Conservation (phyloP, 2,888 invertebrate species). For the Antheraea assamensis region DNA sequence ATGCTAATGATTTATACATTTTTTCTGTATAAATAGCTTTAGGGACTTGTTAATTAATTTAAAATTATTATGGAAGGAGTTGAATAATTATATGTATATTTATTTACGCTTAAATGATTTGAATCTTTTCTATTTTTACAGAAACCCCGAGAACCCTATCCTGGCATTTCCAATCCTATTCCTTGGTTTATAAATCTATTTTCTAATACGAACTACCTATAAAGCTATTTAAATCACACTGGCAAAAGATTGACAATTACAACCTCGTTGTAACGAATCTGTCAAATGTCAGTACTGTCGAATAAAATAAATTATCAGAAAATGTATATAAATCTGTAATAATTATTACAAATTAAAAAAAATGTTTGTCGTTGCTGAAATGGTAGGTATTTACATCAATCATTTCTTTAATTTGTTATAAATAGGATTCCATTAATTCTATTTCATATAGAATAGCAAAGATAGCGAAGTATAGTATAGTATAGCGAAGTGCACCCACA, state of each 20-base stretch:
- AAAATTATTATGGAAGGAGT: conserved; percentile 16
- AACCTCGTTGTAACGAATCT: neutral
- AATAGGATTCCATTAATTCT: neutral
- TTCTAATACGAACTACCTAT: neutral
- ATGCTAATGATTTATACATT: neutral
- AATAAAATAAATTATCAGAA: neutral
- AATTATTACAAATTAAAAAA: neutral
- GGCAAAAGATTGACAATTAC: neutral
- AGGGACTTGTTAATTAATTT: conserved; percentile 1
- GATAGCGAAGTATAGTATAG: too few species aligned
- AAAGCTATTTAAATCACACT: neutral
- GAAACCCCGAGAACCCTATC: neutral
- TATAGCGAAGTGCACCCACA: too few species aligned
- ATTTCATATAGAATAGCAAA: neutral
- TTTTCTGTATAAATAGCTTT: conserved; percentile 6
- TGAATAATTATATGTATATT: conserved; percentile 16
- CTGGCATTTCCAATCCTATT: conserved; percentile 2
- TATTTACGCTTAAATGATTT: conserved; percentile 17
- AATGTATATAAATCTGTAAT: neutral
- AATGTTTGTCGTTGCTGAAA: neutral
- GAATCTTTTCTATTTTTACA: conserved; percentile 11
- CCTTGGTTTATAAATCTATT: neutral
- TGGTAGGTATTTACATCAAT: neutral
- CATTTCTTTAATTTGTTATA: neutral
- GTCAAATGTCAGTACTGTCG: neutral